Conservation (phyloP, 2,113 vertebrate species). For the Siniperca knerii region DNA sequence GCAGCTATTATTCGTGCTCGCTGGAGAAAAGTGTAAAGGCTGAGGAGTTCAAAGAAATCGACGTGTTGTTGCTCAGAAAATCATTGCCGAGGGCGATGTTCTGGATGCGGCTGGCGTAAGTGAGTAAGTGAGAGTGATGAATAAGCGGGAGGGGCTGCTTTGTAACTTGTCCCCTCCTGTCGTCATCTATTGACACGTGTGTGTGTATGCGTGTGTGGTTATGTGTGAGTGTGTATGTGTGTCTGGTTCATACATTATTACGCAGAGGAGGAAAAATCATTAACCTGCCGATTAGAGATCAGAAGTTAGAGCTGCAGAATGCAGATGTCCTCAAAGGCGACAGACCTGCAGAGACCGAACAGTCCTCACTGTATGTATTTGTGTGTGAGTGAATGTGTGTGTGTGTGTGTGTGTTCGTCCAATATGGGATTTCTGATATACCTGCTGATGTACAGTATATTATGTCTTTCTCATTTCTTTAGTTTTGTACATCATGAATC, state of each 20-base stretch:
- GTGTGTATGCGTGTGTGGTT: slow-evolving; percentile 4
- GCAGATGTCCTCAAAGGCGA: slow-evolving; percentile 26
- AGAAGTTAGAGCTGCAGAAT: slow-evolving; percentile 46
- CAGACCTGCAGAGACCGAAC: slow-evolving; percentile 24
- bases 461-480: slow-evolving; percentile 49
- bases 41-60: slow-evolving; percentile 16
- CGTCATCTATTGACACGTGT: slow-evolving; percentile 5
- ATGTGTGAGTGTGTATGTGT: background rate
- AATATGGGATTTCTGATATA: slow-evolving; percentile 18
- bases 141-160: slow-evolving; percentile 11
- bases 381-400: slow-evolving; percentile 19
- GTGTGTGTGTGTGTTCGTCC: slow-evolving; percentile 35
- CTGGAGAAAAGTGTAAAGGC: background rate
- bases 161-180: slow-evolving; percentile 34
- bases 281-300: slow-evolving; percentile 42
- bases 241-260: slow-evolving; percentile 6
- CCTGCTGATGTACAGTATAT: slow-evolving; percentile 40
- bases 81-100: slow-evolving; percentile 24
- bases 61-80: slow-evolving; percentile 23
- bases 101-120: slow-evolving; percentile 21
- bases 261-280: slow-evolving; percentile 26
- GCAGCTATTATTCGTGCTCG: background rate
- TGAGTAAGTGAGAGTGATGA: slow-evolving; percentile 1
- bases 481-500: slow-evolving; percentile 67
- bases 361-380: slow-evolving; percentile 13